A percentile compares a stretch with the other conserved stretches of the same genome.
Conservation (phyloP, 2,797 vertebrate genomes). For the Sebastes dallii region DNA sequence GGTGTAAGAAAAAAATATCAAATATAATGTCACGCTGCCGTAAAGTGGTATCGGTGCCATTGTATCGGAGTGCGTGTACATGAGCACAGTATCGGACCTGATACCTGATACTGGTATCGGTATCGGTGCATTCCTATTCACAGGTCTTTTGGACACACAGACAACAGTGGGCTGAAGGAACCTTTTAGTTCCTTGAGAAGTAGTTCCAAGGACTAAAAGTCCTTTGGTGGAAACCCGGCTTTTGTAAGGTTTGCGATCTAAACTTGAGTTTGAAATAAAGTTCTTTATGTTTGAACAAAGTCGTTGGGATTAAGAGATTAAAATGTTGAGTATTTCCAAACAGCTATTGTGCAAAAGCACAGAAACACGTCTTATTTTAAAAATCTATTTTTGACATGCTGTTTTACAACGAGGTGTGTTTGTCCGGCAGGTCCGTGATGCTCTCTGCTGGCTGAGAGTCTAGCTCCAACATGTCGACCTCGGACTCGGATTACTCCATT, state of each 20-base stretch:
- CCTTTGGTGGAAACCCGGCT: too few relatives aligned
- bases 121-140: too few relatives aligned
- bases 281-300: neutral
- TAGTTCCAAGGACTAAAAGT: too few relatives aligned
- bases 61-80: too few relatives aligned
- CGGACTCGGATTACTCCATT: slow-evolving; percentile 66
- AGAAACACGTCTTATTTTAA: neutral
- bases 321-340: neutral
- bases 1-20: too few relatives aligned
- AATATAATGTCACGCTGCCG: too few relatives aligned
- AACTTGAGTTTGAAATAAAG: neutral
- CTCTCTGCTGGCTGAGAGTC: slow-evolving; percentile 39
- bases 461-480: slow-evolving; percentile 62
- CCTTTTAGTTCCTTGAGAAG: too few relatives aligned
- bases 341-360: neutral
- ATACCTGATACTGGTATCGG: too few relatives aligned
- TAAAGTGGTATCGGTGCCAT: too few relatives aligned
- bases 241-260: neutral
- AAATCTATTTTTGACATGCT: neutral
- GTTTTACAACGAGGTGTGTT: neutral
- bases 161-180: too few relatives aligned
- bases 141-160: too few relatives aligned
- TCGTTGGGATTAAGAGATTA: neutral
- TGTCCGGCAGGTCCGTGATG: slow-evolving; percentile 52
- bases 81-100: too few relatives aligned